A percentile compares a stretch with the other conserved stretches of the same genome.
Evolutionary conservation across 2,888 invertebrate genomes (phyloP).

Genomic region (Apodemia mormo): DNA sequence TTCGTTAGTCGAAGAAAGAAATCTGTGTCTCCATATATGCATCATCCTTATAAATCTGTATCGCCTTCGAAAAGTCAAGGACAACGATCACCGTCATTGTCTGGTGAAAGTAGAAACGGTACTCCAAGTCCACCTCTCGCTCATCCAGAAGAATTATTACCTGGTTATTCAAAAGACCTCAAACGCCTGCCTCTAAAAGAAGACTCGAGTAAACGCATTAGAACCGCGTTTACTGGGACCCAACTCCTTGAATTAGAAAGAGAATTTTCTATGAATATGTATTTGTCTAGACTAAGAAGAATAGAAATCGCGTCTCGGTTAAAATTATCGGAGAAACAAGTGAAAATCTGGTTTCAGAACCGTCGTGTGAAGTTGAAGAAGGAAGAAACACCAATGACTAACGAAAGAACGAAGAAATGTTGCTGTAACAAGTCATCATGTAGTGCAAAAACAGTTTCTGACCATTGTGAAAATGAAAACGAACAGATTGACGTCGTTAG

Average conservation of each 20-base stretch:
- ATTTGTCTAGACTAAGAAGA: slow-evolving; percentile 91
- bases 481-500: slow-evolving; percentile 75
- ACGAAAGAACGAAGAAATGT: slow-evolving; percentile 61
- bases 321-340: slow-evolving; percentile 95
- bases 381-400: slow-evolving; percentile 84
- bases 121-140: slow-evolving; percentile 80
- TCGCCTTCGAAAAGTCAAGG: slow-evolving; percentile 71
- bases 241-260: slow-evolving; percentile 93
- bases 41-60: slow-evolving; percentile 66
- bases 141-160: slow-evolving; percentile 69
- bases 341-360: slow-evolving; percentile 98
- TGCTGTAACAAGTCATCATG: slow-evolving; percentile 65
- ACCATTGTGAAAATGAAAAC: slow-evolving; percentile 63
- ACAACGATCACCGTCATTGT: slow-evolving; percentile 65
- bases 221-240: slow-evolving; percentile 96
- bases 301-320: slow-evolving; percentile 96
- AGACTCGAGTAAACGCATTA: slow-evolving; percentile 91
- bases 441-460: slow-evolving; percentile 50
- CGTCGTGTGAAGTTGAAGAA: slow-evolving; percentile 96
- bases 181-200: slow-evolving; percentile 77
- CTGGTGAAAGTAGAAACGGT: slow-evolving; percentile 77
- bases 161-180: slow-evolving; percentile 69
- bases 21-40: slow-evolving; percentile 68
- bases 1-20: slow-evolving; percentile 65
- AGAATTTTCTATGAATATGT: slow-evolving; percentile 95